These are phyloP conservation scores for Lucifuga dentata DNA, from an alignment of 2,113 vertebrate genomes.

Conservation along the genomic window DNA sequence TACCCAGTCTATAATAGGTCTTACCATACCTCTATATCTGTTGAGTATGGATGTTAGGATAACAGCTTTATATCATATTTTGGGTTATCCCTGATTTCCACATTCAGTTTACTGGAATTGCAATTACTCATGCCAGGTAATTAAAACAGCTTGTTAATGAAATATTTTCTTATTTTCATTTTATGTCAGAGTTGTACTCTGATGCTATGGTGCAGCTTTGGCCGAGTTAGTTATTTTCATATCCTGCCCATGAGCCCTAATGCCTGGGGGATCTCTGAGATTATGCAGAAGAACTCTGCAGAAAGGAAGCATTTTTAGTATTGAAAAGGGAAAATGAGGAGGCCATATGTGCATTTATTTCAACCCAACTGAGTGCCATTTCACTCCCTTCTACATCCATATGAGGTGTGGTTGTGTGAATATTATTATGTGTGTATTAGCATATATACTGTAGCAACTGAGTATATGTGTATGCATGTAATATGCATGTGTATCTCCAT, in stretches of 20 bases:
- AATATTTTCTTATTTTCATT: slow-evolving; percentile 23
- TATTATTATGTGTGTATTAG: slow-evolving; percentile 5
- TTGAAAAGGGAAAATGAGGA: slow-evolving; percentile 47
- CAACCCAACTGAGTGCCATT: slow-evolving; percentile 19
- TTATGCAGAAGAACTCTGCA: slow-evolving; percentile 58
- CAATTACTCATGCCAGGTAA: slow-evolving; percentile 48
- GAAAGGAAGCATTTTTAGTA: slow-evolving; percentile 39
- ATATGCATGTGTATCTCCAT: slow-evolving; percentile 15
- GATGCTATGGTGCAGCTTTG: slow-evolving; percentile 24
- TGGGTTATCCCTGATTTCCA: slow-evolving; percentile 7
- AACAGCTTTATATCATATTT: slow-evolving; percentile 15
- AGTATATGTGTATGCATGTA: neutral
- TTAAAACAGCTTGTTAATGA: slow-evolving; percentile 43
- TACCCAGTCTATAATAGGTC: slow-evolving; percentile 24
- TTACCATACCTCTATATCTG: neutral
- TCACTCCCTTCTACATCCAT: slow-evolving; percentile 13
- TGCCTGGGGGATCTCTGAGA: slow-evolving; percentile 58
- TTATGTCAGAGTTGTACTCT: slow-evolving; percentile 34
- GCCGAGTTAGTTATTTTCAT: slow-evolving; percentile 61
- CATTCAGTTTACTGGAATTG: slow-evolving; percentile 32
- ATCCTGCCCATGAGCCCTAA: slow-evolving; percentile 62
- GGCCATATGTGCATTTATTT: slow-evolving; percentile 64
- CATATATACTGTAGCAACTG: neutral
- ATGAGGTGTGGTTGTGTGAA: neutral
- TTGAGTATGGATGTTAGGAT: slow-evolving; percentile 30